Evolutionary conservation across 92 coral and sea anemone genomes (phyloP).

Genomic region (Galaxea fascicularis): DNA sequence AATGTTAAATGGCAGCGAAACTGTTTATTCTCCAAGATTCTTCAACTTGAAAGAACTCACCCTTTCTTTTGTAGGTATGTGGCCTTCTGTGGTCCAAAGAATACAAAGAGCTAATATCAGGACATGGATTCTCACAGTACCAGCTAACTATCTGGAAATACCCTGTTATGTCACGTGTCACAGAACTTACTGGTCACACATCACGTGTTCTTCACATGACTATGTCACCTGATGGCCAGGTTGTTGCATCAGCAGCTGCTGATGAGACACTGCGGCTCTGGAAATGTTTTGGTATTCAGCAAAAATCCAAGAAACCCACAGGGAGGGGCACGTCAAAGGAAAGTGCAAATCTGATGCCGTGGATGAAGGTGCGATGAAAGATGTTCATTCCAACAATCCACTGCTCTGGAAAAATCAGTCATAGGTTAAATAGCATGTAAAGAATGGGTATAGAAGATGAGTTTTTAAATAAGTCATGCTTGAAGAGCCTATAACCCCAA

Average conservation of each 20-base stretch:
- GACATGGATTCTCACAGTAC: conserved; percentile 92
- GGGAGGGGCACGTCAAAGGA: conserved; percentile 43
- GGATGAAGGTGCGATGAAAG: conserved; percentile 80
- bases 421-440: too few relatives aligned
- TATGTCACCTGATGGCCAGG: conserved; percentile 94
- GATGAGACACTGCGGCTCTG: conserved; percentile 96
- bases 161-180: conserved; percentile 90
- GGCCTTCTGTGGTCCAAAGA: conserved; percentile 92
- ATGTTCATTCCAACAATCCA: too few relatives aligned
- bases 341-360: conserved; percentile 67
- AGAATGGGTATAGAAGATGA: too few relatives aligned
- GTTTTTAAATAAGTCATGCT: too few relatives aligned
- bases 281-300: conserved; percentile 87
- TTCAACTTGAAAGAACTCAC: too few relatives aligned
- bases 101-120: conserved; percentile 88
- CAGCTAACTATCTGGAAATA: conserved; percentile 97
- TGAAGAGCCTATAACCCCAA: too few relatives aligned
- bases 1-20: too few relatives aligned
- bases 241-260: conserved; percentile 95
- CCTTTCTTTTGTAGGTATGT: conserved; percentile 70
- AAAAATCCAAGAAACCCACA: conserved; percentile 65
- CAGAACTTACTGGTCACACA: conserved; percentile 86
- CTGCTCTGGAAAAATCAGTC: too few relatives aligned
- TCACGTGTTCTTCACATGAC: conserved; percentile 91
- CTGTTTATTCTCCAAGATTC: too few relatives aligned